These are phyloP conservation scores for Musca vetustissima DNA, from an alignment of 1,140 invertebrate genomes.

Conservation along the genomic window DNA sequence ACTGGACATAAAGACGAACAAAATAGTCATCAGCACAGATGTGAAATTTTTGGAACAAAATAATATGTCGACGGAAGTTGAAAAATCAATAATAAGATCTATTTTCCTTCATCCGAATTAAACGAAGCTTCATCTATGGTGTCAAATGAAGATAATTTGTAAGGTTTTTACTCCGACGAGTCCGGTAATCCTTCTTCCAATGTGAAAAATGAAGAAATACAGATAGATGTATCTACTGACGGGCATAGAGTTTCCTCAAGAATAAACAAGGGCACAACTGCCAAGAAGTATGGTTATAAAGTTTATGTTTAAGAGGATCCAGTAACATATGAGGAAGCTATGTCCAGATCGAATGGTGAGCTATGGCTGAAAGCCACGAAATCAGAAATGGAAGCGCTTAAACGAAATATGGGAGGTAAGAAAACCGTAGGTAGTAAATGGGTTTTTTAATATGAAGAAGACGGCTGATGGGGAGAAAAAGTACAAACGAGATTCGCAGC, in stretches of 20 bases:
- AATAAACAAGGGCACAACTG: constrained; percentile 7
- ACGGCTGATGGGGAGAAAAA: constrained; percentile 27
- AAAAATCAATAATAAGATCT: not conserved
- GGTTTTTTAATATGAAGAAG: constrained; percentile 37
- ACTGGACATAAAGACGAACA: not conserved
- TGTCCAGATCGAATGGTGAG: constrained; percentile 12
- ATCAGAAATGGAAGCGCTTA: constrained; percentile 33
- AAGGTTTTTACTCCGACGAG: not conserved
- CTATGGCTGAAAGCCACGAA: constrained; percentile 37
- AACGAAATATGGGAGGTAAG: constrained; percentile 35
- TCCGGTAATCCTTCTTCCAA: not conserved
- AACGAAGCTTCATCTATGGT: not conserved
- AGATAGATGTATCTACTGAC: not conserved
- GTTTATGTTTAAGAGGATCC: not conserved
- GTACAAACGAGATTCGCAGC: constrained; percentile 42
- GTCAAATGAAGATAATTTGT: not conserved
- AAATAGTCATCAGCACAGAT: constrained; percentile 1
- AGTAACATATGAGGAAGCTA: constrained; percentile 17
- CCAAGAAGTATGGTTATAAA: constrained; percentile 1
- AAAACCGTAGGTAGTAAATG: constrained; percentile 32
- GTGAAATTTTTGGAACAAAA: not conserved
- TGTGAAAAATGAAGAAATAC: not conserved
- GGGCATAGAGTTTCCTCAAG: not conserved
- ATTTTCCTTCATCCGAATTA: not conserved
- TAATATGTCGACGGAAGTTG: not conserved